Conservation (phyloP, 2,888 invertebrate genomes). For the Tridacna gigas region DNA sequence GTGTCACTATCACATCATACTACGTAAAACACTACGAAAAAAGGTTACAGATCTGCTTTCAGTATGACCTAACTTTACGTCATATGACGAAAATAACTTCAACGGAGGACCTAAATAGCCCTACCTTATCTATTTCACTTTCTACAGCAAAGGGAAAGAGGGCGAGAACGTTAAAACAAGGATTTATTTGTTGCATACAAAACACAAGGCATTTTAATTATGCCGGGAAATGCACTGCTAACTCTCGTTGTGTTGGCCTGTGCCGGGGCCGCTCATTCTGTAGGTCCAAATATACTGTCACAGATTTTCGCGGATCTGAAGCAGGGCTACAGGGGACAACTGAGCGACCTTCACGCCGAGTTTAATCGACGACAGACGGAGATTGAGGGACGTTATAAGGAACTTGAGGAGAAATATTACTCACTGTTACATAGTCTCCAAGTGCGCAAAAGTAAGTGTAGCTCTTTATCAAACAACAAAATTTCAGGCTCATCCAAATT, state of each 20-base stretch:
- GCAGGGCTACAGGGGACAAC: slow-evolving; percentile 5
- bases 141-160: neutral
- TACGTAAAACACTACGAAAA: neutral
- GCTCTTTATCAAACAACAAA: too few species aligned
- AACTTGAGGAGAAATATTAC: slow-evolving; percentile 24
- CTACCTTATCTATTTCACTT: slow-evolving; percentile 2
- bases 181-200: neutral
- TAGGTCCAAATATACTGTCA: neutral
- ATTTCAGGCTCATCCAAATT: too few species aligned
- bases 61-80: neutral
- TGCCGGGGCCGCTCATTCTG: neutral
- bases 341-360: slow-evolving; percentile 19
- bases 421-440: neutral
- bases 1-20: neutral
- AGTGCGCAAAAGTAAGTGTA: neutral
- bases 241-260: neutral
- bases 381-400: neutral
- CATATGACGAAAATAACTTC: neutral
- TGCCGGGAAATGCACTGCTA: neutral
- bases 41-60: neutral
- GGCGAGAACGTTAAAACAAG: too few species aligned
- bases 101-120: neutral
- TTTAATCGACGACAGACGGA: slow-evolving; percentile 17
- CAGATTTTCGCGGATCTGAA: slow-evolving; percentile 28
- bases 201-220: neutral